A percentile compares a stretch with the other conserved stretches of the same genome.
phyloP scores from a whole-genome alignment of 2,113 vertebrate genomes.

The Pelecanoides urinatrix region DNA sequence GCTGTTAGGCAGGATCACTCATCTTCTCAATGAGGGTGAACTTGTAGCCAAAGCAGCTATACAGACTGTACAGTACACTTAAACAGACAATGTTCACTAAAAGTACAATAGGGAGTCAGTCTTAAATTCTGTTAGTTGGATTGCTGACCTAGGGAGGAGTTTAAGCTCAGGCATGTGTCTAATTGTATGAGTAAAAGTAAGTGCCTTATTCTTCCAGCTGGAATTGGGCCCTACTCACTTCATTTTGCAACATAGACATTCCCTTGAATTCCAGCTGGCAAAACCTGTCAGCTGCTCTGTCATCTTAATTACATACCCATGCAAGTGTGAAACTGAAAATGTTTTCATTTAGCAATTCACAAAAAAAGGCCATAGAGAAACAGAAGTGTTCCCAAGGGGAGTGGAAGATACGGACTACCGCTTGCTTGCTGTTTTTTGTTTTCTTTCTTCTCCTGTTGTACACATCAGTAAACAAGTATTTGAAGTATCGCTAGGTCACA shows the following conservation, averaged over 20 bases:
- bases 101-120: neutral
- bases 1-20: neutral
- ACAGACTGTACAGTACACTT: neutral
- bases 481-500: neutral
- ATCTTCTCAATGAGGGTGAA: neutral
- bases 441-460: neutral
- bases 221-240: neutral
- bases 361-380: neutral
- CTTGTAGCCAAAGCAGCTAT: neutral
- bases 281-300: neutral
- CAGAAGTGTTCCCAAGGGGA: neutral
- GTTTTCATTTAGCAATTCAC: neutral
- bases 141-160: neutral
- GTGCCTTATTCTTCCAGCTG: neutral
- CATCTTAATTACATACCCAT: neutral
- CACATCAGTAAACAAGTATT: neutral
- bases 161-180: neutral
- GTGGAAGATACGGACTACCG: fast-evolving
- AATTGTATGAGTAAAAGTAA: neutral
- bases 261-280: neutral
- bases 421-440: neutral
- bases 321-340: neutral
- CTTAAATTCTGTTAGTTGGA: neutral
- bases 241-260: neutral
- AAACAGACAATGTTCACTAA: neutral